Conservation (phyloP, 2,888 invertebrate genomes). For the Liodrosophila aerea region DNA sequence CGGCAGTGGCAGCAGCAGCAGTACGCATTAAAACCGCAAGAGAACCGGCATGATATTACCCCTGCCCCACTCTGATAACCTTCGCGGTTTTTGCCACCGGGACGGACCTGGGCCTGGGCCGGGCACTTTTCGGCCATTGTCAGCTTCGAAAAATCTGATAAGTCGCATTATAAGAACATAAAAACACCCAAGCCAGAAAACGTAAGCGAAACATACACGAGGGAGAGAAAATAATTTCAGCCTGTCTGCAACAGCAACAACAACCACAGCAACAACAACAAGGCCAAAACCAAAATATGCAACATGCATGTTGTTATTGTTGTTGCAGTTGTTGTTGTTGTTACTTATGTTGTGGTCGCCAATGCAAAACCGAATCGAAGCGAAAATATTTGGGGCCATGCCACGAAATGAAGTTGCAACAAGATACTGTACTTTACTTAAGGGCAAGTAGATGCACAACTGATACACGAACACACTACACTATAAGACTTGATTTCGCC, state of each 20-base stretch:
- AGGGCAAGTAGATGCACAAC: conserved; percentile 78
- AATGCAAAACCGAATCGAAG: conserved; percentile 43
- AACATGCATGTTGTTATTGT: conserved; percentile 64
- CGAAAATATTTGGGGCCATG: conserved; percentile 74
- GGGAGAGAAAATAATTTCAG: conserved; percentile 71
- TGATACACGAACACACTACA: conserved; percentile 70
- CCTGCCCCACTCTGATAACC: conserved; percentile 46
- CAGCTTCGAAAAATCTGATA: conserved; percentile 76
- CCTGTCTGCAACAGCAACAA: conserved; percentile 18
- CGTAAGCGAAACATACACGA: conserved; percentile 60
- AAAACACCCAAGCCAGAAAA: conserved; percentile 74
- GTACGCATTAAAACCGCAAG: conserved; percentile 67
- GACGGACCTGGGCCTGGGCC: conserved; percentile 31
- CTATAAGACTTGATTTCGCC: conserved; percentile 56
- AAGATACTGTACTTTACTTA: conserved; percentile 79
- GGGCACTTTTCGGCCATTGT: conserved; percentile 75
- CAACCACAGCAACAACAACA: conserved; percentile 50
- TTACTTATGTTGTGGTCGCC: conserved; percentile 54
- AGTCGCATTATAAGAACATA: conserved; percentile 79
- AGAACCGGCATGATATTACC: conserved; percentile 12
- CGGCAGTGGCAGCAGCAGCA: conserved; percentile 24
- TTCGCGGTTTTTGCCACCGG: conserved; percentile 63
- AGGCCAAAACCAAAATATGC: conserved; percentile 70
- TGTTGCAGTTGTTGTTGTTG: conserved; percentile 32
- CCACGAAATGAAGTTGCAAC: conserved; percentile 76